A percentile compares a stretch with the other conserved stretches of the same genome.
Conservation (phyloP, 2,797 vertebrate genomes). For the Scleropages formosus region DNA sequence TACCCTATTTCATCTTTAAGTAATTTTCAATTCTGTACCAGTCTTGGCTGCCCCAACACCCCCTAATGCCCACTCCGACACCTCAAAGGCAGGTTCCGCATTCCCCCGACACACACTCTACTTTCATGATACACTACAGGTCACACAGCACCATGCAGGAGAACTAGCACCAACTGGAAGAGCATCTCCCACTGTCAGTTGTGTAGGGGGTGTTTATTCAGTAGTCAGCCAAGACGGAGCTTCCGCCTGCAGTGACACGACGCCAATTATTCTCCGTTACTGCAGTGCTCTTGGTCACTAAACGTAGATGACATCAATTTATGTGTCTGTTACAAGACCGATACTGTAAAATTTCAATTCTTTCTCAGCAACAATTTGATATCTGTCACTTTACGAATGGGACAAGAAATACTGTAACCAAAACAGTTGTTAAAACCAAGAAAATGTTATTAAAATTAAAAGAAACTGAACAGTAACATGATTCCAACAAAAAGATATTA, state of each 20-base stretch:
- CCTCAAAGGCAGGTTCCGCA: neutral
- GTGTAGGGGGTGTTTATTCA: slow-evolving; percentile 1
- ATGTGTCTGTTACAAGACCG: slow-evolving; percentile 19
- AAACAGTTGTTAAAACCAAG: slow-evolving; percentile 41
- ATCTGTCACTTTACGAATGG: slow-evolving; percentile 36
- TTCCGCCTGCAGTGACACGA: slow-evolving; percentile 15
- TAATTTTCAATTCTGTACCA: neutral
- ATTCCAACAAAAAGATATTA: slow-evolving; percentile 91
- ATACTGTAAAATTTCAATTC: slow-evolving; percentile 15
- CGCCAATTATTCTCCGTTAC: slow-evolving; percentile 5
- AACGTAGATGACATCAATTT: neutral
- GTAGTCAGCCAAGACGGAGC: slow-evolving; percentile 7
- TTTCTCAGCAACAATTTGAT: slow-evolving; percentile 18
- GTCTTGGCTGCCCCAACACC: neutral
- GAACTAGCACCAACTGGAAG: neutral
- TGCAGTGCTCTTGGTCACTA: slow-evolving; percentile 1
- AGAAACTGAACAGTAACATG: slow-evolving; percentile 84
- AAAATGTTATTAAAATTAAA: slow-evolving; percentile 28
- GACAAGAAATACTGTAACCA: slow-evolving; percentile 21
- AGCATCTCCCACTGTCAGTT: slow-evolving; percentile 2
- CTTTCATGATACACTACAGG: no score
- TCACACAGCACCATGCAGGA: no score
- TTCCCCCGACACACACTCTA: neutral
- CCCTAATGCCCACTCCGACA: neutral
- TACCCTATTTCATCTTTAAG: neutral